A percentile compares a stretch with the other conserved stretches of the same genome.
Evolutionary conservation across 2,888 invertebrate species (phyloP).

Genomic region (Myopa testacea): DNA sequence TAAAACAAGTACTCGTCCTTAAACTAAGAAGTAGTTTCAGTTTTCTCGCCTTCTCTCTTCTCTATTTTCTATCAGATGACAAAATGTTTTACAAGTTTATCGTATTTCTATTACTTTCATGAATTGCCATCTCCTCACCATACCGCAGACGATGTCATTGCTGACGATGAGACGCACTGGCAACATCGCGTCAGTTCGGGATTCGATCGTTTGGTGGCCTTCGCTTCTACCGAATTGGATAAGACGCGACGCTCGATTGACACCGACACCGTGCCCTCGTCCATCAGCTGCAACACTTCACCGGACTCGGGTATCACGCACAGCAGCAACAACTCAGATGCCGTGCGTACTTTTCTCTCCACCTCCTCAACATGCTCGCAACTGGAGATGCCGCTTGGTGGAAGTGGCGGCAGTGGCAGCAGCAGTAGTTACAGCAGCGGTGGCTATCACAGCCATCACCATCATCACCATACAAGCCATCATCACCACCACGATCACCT

Average conservation of each 20-base stretch:
- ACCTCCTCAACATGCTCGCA: slow-evolving; percentile 70
- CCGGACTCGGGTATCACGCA: slow-evolving; percentile 89
- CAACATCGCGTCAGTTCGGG: slow-evolving; percentile 93
- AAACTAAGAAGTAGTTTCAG: too few species aligned
- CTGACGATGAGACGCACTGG: slow-evolving; percentile 88
- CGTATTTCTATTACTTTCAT: slow-evolving; percentile 2
- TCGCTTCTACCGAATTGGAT: slow-evolving; percentile 92
- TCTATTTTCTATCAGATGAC: too few species aligned
- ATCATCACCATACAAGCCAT: slow-evolving; percentile 52
- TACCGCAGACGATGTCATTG: slow-evolving; percentile 68
- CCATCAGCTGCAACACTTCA: slow-evolving; percentile 81
- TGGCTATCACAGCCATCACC: slow-evolving; percentile 61
- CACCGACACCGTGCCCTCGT: slow-evolving; percentile 71
- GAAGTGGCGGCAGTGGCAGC: slow-evolving; percentile 56
- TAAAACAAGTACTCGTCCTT: too few species aligned
- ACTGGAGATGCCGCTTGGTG: slow-evolving; percentile 62
- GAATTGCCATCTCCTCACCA: not conserved
- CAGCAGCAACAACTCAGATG: slow-evolving; percentile 70
- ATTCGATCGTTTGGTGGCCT: slow-evolving; percentile 92
- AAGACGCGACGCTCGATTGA: slow-evolving; percentile 85
- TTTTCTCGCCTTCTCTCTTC: too few species aligned
- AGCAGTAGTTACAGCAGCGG: slow-evolving; percentile 46
- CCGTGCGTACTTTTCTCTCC: slow-evolving; percentile 67
- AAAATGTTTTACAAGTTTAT: slow-evolving; percentile 15
- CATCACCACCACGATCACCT: slow-evolving; percentile 56